phyloP scores from a whole-genome alignment of 2,113 vertebrate genomes.

The Tiliqua scincoides region DNA sequence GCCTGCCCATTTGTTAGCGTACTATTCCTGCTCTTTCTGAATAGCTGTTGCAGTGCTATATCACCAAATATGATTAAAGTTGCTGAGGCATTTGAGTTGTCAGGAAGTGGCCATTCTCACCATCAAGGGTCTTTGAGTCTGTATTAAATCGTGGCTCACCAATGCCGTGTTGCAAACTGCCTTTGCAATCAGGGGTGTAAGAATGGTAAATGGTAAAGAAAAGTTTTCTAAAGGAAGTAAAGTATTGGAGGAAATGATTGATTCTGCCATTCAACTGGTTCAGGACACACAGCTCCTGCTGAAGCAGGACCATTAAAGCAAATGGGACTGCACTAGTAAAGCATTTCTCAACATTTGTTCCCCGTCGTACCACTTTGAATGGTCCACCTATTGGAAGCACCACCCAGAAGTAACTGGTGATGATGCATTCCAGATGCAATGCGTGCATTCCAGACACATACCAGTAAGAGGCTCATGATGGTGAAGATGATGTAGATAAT shows the following conservation, averaged over 20 bases:
- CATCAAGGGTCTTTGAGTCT: background rate
- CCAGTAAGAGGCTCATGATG: too few relatives aligned
- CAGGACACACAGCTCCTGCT: background rate
- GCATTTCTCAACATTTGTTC: too few relatives aligned
- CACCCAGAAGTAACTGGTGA: too few relatives aligned
- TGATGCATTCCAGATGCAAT: too few relatives aligned
- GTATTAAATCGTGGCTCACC: conserved; percentile 8
- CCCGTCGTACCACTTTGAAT: too few relatives aligned
- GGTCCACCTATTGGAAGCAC: too few relatives aligned
- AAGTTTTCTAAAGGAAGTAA: conserved; percentile 2
- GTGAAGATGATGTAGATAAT: too few relatives aligned
- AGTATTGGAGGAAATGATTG: background rate
- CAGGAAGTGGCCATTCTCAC: background rate
- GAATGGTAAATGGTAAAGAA: conserved; percentile 5
- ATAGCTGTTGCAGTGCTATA: background rate
- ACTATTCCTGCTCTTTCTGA: background rate
- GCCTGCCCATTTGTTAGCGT: background rate
- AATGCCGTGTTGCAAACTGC: background rate
- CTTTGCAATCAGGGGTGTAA: background rate
- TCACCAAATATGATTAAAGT: background rate
- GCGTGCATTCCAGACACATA: too few relatives aligned
- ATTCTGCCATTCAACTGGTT: background rate
- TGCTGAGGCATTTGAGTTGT: background rate
- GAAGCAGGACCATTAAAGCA: background rate
- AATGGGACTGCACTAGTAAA: background rate